Evolutionary conservation across 2,888 invertebrate genomes (phyloP).

Genomic region (Cephus spinipes): DNA sequence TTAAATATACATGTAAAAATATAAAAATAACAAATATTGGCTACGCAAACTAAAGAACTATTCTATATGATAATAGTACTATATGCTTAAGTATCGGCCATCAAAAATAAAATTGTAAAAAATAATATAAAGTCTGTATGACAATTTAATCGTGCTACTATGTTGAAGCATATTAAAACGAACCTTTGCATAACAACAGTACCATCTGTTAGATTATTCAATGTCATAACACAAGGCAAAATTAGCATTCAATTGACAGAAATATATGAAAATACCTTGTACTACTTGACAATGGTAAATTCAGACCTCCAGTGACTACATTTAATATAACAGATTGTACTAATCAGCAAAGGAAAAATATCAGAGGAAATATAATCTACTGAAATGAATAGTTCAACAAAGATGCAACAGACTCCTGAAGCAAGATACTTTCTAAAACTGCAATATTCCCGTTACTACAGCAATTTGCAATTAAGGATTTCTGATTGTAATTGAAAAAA

Average conservation of each 20-base stretch:
- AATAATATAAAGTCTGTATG: not conserved
- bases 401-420: not conserved
- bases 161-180: not conserved
- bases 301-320: not conserved
- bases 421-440: not conserved
- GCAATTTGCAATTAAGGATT: not conserved
- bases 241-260: not conserved
- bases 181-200: not conserved
- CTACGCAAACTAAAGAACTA: not conserved
- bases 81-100: not conserved
- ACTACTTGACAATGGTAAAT: not conserved
- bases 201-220: slow-evolving; percentile 6
- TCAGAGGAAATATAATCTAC: not conserved
- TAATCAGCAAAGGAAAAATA: not conserved
- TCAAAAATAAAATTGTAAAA: not conserved
- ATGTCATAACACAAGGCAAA: not conserved
- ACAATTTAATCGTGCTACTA: not conserved
- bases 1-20: slow-evolving; percentile 9
- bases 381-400: not conserved
- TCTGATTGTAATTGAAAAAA: not conserved
- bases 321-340: not conserved
- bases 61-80: not conserved
- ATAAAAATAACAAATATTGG: not conserved
- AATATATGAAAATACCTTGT: not conserved
- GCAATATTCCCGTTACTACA: not conserved